Conservation (phyloP, 2,113 vertebrate genomes). For the Serilophus lunatus region DNA sequence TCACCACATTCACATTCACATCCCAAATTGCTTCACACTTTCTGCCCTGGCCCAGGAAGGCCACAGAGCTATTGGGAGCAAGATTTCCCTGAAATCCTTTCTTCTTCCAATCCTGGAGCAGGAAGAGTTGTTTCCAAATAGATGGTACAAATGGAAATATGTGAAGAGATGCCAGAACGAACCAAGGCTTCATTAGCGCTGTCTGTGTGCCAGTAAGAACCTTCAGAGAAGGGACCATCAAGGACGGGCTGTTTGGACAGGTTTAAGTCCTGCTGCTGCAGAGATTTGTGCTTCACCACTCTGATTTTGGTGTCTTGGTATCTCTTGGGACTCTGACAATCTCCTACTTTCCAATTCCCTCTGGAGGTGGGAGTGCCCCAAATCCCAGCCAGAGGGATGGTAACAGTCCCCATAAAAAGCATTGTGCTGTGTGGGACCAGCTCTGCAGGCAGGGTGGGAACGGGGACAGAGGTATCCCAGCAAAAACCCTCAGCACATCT, state of each 20-base stretch:
- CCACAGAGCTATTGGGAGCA: accelerated
- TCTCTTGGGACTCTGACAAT: not conserved
- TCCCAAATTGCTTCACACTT: not conserved
- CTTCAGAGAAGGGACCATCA: not conserved
- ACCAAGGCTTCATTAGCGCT: not conserved
- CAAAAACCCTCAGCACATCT: not conserved
- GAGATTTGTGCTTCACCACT: not conserved
- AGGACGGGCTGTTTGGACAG: not conserved
- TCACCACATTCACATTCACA: not conserved
- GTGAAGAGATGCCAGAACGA: not conserved
- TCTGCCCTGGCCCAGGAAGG: not conserved
- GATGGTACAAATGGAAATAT: not conserved
- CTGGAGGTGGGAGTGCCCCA: not conserved
- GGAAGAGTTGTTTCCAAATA: not conserved
- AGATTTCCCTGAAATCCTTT: not conserved
- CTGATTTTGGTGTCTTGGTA: not conserved
- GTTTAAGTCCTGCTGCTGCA: not conserved
- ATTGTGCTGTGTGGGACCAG: accelerated
- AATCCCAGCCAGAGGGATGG: not conserved
- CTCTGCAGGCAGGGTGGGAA: not conserved
- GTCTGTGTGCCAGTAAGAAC: accelerated
- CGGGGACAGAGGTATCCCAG: not conserved
- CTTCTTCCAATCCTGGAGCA: not conserved
- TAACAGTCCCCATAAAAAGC: not conserved
- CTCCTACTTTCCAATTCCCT: not conserved